A percentile compares a stretch with the other conserved stretches of the same genome.
These are phyloP conservation scores for Acanthisitta chloris DNA, from an alignment of 2,113 vertebrate species.

Conservation along the genomic window DNA sequence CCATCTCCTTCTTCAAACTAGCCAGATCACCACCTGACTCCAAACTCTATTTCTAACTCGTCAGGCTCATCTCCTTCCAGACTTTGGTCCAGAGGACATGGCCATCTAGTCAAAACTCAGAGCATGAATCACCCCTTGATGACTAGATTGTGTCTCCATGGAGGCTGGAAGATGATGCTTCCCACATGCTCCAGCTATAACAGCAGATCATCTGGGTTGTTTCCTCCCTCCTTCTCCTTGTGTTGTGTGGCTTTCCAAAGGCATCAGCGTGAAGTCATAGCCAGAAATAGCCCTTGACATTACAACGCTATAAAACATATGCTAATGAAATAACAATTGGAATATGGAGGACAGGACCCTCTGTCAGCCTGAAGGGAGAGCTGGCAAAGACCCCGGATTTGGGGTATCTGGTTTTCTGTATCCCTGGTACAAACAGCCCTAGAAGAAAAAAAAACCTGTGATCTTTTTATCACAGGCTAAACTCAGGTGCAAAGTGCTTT, in stretches of 20 bases:
- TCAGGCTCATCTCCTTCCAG: background rate
- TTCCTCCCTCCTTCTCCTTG: conserved; percentile 27
- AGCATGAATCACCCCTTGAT: background rate
- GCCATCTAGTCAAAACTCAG: background rate
- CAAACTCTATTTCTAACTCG: background rate
- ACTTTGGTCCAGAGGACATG: background rate
- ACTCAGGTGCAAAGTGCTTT: background rate
- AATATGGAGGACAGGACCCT: conserved; percentile 41
- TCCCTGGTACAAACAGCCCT: background rate
- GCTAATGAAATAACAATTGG: conserved; percentile 62
- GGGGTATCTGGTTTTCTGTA: conserved; percentile 20
- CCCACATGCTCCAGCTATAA: conserved; percentile 33
- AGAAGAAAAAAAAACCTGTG: background rate
- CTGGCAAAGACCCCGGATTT: conserved; percentile 29
- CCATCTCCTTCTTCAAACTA: background rate
- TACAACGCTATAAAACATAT: conserved; percentile 33
- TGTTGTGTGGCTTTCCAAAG: conserved; percentile 37
- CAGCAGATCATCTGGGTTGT: conserved; percentile 25
- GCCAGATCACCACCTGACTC: background rate
- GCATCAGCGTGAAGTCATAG: conserved; percentile 48
- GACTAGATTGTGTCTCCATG: background rate
- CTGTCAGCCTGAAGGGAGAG: background rate
- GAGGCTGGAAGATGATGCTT: conserved; percentile 39
- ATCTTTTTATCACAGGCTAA: background rate
- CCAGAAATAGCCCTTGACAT: conserved; percentile 45